Evolutionary conservation across 1,140 invertebrate genomes (phyloP).

Genomic region (Sipha flava): DNA sequence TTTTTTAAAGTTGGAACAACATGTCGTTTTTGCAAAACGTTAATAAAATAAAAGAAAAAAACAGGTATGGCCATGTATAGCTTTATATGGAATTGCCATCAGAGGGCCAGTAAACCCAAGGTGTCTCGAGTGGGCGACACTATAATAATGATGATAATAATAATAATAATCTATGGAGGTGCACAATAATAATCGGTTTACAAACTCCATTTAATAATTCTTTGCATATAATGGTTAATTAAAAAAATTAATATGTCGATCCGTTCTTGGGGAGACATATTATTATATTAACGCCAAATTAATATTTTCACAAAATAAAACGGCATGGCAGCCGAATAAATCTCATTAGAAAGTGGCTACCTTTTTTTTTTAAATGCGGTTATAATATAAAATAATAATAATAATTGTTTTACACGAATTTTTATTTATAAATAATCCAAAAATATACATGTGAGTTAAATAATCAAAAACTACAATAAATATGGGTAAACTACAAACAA

Average conservation of each 20-base stretch:
- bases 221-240: not conserved
- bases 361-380: no score
- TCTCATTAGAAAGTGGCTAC: no score
- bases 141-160: not conserved
- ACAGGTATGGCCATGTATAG: slow-evolving; percentile 13
- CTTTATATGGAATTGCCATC: slow-evolving; percentile 18
- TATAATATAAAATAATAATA: no score
- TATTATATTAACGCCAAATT: no score
- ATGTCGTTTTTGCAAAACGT: slow-evolving; percentile 4
- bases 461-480: no score
- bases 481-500: no score
- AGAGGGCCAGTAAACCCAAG: slow-evolving; percentile 27
- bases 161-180: not conserved
- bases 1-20: not conserved
- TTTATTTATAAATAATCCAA: no score
- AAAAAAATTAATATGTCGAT: not conserved
- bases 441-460: no score
- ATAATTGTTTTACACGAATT: no score
- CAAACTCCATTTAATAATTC: not conserved
- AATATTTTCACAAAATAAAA: not conserved
- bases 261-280: not conserved
- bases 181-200: slow-evolving; percentile 7
- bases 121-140: slow-evolving; percentile 27
- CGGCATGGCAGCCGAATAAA: no score
- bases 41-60: slow-evolving; percentile 15